Base-by-base conservation (phyloP, 2,888 invertebrate genomes). In the Troides aeacus region DNA sequence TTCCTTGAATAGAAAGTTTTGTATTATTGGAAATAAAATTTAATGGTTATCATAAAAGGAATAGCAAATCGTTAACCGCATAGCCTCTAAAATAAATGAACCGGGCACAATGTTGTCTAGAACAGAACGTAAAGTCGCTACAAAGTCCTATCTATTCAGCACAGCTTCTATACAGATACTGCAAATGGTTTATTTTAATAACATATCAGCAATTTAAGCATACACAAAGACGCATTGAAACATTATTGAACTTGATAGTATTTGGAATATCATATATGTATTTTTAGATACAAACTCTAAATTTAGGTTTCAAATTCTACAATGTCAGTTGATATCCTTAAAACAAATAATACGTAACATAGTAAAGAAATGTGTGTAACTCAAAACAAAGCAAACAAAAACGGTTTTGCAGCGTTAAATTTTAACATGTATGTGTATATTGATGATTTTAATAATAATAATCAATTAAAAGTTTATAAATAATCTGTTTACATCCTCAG, bases 61-160 rank as follows among this genome's bases (percentile, higher is more conserved):
- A 53, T 53, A n/a, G 53, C 53, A 53, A 63, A 63, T 42, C 10
- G 30, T 23, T 64, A 30, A 58, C 58, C 42, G 42, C 10, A 42
- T 65, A 59, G 58, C 23, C 42, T 65, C 46, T 65, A 46, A 65
- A 65, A 42, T 59, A 58, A 65, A 65, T 65, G 65, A 65, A 39
- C 42, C 59, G 42, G 58, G 65, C 21, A 65, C 65, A 65, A 65
- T 58, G 65, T 65, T 65, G 65, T 24, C 46, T 65, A 65, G 42
- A 65, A 65, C 46, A 24, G 57, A 42, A 57, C 46, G 59, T 65
- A 65, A 65, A 65, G 46, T 65, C 65, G 58, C 46, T 58, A 24
- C 58, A 65, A 65, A 58, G 64, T 59, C 65, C 18, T 65, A 65
- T 42, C 65, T 42, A 58, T 57, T 59, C 58, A 65, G 58, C 46